Evolutionary conservation across 2,113 vertebrate genomes (phyloP).

Genomic region (Perca flavescens): DNA sequence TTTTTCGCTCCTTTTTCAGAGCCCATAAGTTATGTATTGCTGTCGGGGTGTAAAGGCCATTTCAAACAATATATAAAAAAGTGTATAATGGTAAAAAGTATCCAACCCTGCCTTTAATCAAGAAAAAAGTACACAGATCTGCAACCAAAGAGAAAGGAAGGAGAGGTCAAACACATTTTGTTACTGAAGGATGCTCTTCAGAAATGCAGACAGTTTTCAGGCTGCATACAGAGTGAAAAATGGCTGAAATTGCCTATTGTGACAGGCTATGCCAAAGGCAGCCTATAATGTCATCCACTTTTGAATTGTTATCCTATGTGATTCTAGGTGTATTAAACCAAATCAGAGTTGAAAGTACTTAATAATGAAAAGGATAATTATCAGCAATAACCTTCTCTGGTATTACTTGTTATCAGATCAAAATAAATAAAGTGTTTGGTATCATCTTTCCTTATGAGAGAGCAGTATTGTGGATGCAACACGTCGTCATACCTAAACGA

Average conservation of each 20-base stretch:
- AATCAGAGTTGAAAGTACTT: too few species aligned
- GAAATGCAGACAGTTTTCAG: neutral
- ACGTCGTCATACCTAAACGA: too few species aligned
- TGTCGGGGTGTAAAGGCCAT: too few species aligned
- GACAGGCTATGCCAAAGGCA: conserved; percentile 19
- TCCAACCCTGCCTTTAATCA: too few species aligned
- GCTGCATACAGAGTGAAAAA: conserved; percentile 4
- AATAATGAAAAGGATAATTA: neutral
- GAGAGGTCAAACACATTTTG: conserved; percentile 15
- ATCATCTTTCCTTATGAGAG: neutral
- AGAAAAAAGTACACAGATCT: neutral
- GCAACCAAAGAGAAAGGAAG: conserved; percentile 4
- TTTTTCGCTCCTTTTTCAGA: too few species aligned
- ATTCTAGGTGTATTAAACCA: neutral
- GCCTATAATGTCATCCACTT: conserved; percentile 18
- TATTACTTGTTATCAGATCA: neutral
- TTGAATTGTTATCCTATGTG: neutral
- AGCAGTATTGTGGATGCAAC: neutral
- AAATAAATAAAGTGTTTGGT: too few species aligned
- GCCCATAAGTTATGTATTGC: too few species aligned
- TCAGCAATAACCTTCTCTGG: neutral
- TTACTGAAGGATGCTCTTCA: conserved; percentile 23
- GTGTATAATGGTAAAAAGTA: too few species aligned
- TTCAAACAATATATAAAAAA: too few species aligned
- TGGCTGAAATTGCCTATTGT: conserved; percentile 4